Conservation (phyloP, 2,113 vertebrate species). For the Panthera tigris region DNA sequence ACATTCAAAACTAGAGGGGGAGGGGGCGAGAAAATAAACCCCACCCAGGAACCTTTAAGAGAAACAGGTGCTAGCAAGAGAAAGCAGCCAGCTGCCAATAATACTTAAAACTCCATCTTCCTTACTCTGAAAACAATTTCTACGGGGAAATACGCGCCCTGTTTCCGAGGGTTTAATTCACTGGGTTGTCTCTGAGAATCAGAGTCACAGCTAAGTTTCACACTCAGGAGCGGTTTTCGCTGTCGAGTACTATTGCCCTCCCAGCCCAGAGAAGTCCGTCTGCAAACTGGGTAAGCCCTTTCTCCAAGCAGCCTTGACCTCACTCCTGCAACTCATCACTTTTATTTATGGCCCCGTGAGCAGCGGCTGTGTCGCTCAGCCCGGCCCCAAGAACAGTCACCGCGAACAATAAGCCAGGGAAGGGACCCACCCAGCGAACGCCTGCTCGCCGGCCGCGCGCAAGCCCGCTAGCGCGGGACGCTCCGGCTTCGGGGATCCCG, state of each 20-base stretch:
- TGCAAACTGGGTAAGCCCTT: background rate
- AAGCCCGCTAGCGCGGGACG: constrained; percentile 29
- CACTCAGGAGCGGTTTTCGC: constrained; percentile 35
- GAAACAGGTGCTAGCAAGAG: constrained; percentile 65
- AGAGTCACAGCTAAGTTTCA: constrained; percentile 72
- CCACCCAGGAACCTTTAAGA: constrained; percentile 38
- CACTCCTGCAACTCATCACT: constrained; percentile 9
- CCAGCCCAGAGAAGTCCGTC: background rate
- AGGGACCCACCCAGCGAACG: constrained; percentile 77
- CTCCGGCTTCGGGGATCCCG: background rate
- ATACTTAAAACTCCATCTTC: constrained; percentile 51
- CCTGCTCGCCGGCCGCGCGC: background rate
- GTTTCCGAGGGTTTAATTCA: constrained; percentile 21
- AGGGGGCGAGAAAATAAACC: background rate
- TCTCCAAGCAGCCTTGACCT: background rate
- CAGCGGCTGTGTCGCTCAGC: background rate
- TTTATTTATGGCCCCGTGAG: background rate
- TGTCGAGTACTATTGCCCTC: background rate
- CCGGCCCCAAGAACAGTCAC: constrained; percentile 35
- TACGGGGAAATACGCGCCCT: background rate
- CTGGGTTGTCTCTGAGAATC: background rate
- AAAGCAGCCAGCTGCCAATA: background rate
- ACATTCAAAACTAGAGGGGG: background rate
- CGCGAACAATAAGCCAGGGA: constrained; percentile 75
- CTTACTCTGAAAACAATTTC: constrained; percentile 36